Evolutionary conservation across 37 sponge, comb jelly and placozoan species (phyloP).

Genomic region (Mnemiopsis leidyi): DNA sequence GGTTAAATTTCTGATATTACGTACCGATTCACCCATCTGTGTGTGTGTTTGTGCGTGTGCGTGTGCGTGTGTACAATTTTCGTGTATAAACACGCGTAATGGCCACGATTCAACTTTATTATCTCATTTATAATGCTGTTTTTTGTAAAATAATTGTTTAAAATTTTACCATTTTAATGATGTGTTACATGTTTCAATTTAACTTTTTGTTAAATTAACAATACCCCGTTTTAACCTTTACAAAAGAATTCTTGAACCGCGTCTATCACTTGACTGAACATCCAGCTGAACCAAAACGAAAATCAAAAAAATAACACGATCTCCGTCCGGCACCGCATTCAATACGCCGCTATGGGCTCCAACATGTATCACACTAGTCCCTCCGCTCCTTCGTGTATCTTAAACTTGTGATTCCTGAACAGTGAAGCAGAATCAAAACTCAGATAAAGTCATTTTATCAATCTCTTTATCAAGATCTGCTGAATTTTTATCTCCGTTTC

Average conservation of each 20-base stretch:
- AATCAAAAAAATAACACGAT: no score
- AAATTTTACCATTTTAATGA: constrained; percentile 29
- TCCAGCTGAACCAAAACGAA: no score
- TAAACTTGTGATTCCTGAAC: no score
- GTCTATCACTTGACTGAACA: background rate
- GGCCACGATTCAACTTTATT: background rate
- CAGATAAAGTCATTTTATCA: no score
- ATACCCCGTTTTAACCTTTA: background rate
- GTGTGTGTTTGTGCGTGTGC: constrained; percentile 4
- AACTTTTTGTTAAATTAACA: background rate
- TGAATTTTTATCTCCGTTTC: constrained; percentile 21
- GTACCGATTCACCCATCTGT: background rate
- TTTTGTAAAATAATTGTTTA: constrained; percentile 55
- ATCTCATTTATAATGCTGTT: constrained; percentile 5
- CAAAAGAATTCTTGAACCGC: background rate
- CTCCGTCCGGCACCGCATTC: no score
- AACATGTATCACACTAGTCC: no score
- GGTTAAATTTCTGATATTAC: background rate
- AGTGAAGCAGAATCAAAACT: no score
- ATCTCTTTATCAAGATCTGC: no score
- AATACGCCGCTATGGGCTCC: no score
- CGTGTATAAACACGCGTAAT: background rate
- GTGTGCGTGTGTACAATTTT: background rate
- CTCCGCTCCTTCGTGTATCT: no score
- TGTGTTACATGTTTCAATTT: background rate